Evolutionary conservation across 1,140 invertebrate genomes (phyloP).

Genomic region (Euwallacea similis): DNA sequence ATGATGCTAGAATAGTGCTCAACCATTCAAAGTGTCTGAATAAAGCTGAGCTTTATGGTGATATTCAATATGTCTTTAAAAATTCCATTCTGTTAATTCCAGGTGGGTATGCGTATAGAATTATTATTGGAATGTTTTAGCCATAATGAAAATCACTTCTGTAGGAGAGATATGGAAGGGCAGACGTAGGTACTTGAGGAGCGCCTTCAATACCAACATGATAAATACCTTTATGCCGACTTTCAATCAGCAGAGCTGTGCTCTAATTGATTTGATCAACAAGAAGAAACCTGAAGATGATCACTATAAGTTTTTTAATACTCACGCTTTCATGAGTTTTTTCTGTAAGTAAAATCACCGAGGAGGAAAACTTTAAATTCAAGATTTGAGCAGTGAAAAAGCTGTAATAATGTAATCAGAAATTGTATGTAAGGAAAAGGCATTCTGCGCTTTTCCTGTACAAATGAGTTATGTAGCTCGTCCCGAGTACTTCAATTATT

Average conservation of each 20-base stretch:
- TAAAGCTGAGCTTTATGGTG: constrained; percentile 3
- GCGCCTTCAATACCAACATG: constrained; percentile 3
- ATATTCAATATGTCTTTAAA: not conserved
- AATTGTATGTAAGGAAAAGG: no score
- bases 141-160: not conserved
- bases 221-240: not conserved
- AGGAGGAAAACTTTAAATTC: not conserved
- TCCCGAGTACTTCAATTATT: no score
- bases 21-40: constrained; percentile 13
- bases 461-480: no score
- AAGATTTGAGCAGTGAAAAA: no score
- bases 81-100: not conserved
- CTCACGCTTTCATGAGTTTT: constrained; percentile 13
- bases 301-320: constrained; percentile 16
- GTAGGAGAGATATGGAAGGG: constrained; percentile 4
- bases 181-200: constrained; percentile 1
- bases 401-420: no score
- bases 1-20: constrained; percentile 5
- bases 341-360: constrained; percentile 11
- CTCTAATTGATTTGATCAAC: not conserved
- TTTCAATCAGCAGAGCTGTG: not conserved
- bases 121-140: not conserved
- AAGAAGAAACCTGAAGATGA: not conserved
- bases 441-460: no score
- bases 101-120: not conserved